A percentile compares a stretch with the other conserved stretches of the same genome.
Evolutionary conservation across 2,113 vertebrate species (phyloP).

Genomic region (Rhizomys pruinosus): DNA sequence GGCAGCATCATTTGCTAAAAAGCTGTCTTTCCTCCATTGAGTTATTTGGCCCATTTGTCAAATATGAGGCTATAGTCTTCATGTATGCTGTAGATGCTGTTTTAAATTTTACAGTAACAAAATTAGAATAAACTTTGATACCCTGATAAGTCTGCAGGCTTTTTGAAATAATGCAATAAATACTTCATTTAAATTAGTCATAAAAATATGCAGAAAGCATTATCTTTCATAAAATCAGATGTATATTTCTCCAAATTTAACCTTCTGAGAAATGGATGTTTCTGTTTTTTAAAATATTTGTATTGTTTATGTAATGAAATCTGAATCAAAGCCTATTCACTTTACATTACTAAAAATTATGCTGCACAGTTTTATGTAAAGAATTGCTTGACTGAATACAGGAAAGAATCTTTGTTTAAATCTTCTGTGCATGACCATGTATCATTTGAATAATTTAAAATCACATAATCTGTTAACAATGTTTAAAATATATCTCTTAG

Average conservation of each 20-base stretch:
- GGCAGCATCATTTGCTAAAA: too few species aligned
- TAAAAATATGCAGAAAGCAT: not conserved
- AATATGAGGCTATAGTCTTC: not conserved
- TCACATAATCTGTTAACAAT: not conserved
- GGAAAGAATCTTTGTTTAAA: not conserved
- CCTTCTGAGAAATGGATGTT: not conserved
- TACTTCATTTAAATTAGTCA: not conserved
- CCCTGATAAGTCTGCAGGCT: not conserved
- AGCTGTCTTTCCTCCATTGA: too few species aligned
- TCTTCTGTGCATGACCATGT: not conserved
- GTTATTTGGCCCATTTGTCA: too few species aligned
- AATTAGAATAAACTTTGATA: not conserved
- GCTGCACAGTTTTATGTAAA: not conserved
- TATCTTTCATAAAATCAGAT: not conserved
- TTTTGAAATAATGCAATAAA: not conserved
- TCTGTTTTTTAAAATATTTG: not conserved
- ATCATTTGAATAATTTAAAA: not conserved
- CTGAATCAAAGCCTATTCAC: not conserved
- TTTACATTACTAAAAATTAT: not conserved
- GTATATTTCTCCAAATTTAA: not conserved
- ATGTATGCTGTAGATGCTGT: not conserved
- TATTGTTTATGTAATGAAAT: not conserved
- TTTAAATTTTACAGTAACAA: not conserved
- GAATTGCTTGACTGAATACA: not conserved
- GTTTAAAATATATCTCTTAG: not conserved